Conservation (phyloP, 2,113 vertebrate species). For the Todiramphus saurophagus region DNA sequence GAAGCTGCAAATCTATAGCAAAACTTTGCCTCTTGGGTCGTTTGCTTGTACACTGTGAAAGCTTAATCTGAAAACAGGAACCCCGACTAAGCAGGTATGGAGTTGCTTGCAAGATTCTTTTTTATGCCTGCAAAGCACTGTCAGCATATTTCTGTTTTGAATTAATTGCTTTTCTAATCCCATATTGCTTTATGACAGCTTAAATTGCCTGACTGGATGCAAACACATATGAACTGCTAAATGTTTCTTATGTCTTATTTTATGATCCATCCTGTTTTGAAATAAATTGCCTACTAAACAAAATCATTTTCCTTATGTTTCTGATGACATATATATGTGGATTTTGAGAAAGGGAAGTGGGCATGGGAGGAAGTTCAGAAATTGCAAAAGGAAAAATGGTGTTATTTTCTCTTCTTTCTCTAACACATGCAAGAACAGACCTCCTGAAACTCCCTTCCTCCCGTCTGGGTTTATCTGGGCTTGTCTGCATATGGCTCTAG, state of each 20-base stretch:
- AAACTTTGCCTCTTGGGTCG: not conserved
- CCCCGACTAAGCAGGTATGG: not conserved
- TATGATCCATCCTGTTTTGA: not conserved
- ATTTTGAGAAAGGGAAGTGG: not conserved
- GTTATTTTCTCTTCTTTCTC: not conserved
- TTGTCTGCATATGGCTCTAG: not conserved
- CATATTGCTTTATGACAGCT: conserved; percentile 34
- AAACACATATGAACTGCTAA: not conserved
- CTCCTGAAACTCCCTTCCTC: not conserved
- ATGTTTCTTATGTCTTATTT: not conserved
- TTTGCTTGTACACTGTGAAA: not conserved
- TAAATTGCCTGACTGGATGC: not conserved
- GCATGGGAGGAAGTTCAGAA: not conserved
- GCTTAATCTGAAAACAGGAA: not conserved
- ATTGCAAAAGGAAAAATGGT: not conserved
- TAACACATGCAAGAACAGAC: rapidly evolving
- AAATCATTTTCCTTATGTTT: not conserved
- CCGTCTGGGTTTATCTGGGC: not conserved
- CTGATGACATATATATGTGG: not conserved
- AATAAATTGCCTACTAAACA: conserved; percentile 15
- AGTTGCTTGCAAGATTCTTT: not conserved
- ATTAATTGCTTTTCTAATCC: conserved; percentile 17
- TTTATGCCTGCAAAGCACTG: not conserved
- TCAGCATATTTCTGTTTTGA: conserved; percentile 4
- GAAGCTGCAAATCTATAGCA: not conserved